Conservation (phyloP, 2,888 invertebrate genomes). For the Trypoxylon attenuatum region DNA sequence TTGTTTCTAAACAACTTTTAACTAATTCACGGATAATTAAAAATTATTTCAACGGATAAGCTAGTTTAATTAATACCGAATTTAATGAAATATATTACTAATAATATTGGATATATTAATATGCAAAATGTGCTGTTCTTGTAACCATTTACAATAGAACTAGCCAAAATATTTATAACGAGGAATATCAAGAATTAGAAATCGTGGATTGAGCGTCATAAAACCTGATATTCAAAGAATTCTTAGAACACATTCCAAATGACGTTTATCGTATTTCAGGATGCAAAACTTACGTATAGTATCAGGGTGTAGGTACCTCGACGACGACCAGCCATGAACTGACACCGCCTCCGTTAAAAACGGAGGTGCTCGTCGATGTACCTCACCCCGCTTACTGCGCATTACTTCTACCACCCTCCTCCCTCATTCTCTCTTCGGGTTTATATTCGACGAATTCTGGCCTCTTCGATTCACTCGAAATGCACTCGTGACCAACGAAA, state of each 20-base stretch:
- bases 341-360: slow-evolving; percentile 49
- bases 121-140: not conserved
- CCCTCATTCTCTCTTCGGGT: slow-evolving; percentile 17
- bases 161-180: not conserved
- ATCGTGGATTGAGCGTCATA: not conserved
- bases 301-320: slow-evolving; percentile 51
- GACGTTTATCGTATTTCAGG: slow-evolving; percentile 15
- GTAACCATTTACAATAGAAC: not conserved
- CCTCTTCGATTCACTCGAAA: slow-evolving; percentile 16
- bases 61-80: no score
- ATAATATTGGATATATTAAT: no score
- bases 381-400: slow-evolving; percentile 25
- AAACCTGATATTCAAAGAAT: not conserved
- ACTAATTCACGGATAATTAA: not conserved
- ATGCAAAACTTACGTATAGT: slow-evolving; percentile 52
- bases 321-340: slow-evolving; percentile 59
- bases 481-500: slow-evolving; percentile 1
- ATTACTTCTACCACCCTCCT: slow-evolving; percentile 19
- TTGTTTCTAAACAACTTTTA: not conserved
- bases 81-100: no score
- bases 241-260: not conserved
- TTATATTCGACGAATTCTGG: slow-evolving; percentile 19
- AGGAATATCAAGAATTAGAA: not conserved
- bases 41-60: no score
- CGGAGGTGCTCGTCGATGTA: slow-evolving; percentile 43